Percentiles rank a stretch among this genome's conserved stretches.
Evolutionary conservation across 2,797 vertebrate species (phyloP).

Genomic region (Squalus acanthias): DNA sequence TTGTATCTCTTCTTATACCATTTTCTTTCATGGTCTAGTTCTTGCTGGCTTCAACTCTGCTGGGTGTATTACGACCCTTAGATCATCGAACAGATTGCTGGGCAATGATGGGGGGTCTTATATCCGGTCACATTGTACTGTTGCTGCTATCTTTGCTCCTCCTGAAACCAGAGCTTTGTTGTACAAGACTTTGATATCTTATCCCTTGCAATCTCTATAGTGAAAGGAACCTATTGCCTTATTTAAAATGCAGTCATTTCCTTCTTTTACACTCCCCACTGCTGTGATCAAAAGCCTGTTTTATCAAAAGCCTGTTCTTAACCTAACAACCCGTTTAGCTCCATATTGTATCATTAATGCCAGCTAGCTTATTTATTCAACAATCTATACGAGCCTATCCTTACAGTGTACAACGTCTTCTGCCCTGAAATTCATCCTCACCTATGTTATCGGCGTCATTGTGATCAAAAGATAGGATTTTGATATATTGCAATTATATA

Average conservation of each 20-base stretch:
- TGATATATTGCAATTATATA: no score
- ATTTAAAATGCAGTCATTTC: neutral
- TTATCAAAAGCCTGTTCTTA: neutral
- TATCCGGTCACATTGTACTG: neutral
- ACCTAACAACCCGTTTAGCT: neutral
- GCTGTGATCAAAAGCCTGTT: neutral
- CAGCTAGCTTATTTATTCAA: neutral
- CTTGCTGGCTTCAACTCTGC: neutral
- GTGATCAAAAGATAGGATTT: neutral
- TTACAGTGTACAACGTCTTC: neutral
- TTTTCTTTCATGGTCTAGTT: neutral
- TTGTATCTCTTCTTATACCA: neutral
- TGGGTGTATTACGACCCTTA: neutral
- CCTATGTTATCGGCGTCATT: neutral
- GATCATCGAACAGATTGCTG: neutral
- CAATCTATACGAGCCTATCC: neutral
- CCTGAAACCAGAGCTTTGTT: neutral
- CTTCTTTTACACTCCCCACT: neutral
- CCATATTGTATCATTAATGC: neutral
- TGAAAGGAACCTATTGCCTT: no score
- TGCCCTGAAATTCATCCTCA: neutral
- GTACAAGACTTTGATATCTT: neutral
- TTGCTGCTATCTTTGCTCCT: neutral
- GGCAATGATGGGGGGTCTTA: neutral
- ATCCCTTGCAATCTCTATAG: no score